A percentile compares a stretch with the other conserved stretches of the same genome.
Evolutionary conservation across 2,113 vertebrate genomes (phyloP).

Genomic region (Thryonomys swinderianus): DNA sequence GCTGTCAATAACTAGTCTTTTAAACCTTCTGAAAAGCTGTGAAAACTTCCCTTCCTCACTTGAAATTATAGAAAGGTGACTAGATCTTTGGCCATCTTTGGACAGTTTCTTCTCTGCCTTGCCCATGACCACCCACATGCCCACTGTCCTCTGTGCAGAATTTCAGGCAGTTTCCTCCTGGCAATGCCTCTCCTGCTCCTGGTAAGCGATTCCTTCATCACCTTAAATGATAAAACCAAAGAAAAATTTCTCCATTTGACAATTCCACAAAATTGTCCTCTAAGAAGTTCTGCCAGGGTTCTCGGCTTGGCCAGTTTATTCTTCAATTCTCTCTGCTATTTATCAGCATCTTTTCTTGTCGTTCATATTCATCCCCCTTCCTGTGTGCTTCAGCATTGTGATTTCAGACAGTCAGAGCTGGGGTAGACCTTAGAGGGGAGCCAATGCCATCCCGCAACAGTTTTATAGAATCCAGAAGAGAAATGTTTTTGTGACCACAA

Average conservation of each 20-base stretch:
- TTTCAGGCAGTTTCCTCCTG: neutral
- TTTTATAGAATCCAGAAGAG: conserved; percentile 25
- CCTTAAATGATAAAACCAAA: neutral
- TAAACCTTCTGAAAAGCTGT: neutral
- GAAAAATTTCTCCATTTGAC: neutral
- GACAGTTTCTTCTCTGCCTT: neutral
- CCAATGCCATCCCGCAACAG: neutral
- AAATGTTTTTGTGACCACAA: conserved; percentile 34
- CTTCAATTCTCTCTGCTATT: conserved; percentile 57
- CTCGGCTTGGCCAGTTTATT: conserved; percentile 19
- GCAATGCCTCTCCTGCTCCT: neutral
- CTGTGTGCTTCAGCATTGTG: neutral
- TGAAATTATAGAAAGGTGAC: neutral
- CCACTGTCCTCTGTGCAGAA: neutral
- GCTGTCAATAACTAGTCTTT: neutral
- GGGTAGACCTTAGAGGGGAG: neutral
- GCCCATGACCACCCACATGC: neutral
- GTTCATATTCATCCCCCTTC: conserved; percentile 51
- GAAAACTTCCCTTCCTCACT: neutral
- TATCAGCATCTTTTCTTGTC: conserved; percentile 17
- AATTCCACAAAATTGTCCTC: neutral
- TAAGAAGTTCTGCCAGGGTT: neutral
- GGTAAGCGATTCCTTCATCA: conserved; percentile 21
- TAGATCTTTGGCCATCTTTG: neutral
- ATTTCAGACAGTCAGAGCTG: conserved; percentile 10